These are phyloP conservation scores for Machaerirhynchus nigripectus DNA, from an alignment of 2,113 vertebrate genomes.

Conservation along the genomic window DNA sequence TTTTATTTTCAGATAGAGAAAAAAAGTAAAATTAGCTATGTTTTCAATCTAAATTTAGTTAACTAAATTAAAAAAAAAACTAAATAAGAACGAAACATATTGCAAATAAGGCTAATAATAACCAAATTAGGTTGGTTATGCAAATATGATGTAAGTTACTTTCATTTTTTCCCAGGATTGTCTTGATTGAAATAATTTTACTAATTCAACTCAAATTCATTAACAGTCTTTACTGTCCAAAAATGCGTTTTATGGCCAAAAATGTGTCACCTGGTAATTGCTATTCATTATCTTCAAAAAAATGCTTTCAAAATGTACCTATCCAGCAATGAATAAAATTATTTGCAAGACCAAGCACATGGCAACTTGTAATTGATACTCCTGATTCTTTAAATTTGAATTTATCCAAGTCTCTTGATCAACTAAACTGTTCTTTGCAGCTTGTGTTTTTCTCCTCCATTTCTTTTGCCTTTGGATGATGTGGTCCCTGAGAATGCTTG, in stretches of 20 bases:
- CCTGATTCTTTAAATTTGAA: not conserved
- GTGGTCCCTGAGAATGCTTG: not conserved
- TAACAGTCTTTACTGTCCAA: not conserved
- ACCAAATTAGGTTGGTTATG: not conserved
- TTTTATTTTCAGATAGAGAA: not conserved
- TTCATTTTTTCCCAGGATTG: not conserved
- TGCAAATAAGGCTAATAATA: not conserved
- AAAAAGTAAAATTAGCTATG: not conserved
- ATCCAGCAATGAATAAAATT: not conserved
- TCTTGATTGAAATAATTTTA: not conserved
- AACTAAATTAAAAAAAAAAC: not conserved
- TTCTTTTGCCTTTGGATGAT: not conserved
- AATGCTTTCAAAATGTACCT: not conserved
- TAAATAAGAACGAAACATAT: not conserved
- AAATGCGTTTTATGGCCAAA: not conserved
- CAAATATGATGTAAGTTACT: not conserved
- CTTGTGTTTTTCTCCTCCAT: not conserved
- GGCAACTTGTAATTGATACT: not conserved
- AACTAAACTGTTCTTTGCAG: not conserved
- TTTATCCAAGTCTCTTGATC: not conserved
- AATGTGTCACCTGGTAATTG: not conserved
- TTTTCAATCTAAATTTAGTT: not conserved
- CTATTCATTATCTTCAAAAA: not conserved
- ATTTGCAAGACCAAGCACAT: not conserved
- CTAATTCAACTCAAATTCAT: not conserved